Evolutionary conservation across 1,140 invertebrate species (phyloP), one percentile per base, ranked within the genome.

Genomic region (Lutraria rhynchaena): DNA sequence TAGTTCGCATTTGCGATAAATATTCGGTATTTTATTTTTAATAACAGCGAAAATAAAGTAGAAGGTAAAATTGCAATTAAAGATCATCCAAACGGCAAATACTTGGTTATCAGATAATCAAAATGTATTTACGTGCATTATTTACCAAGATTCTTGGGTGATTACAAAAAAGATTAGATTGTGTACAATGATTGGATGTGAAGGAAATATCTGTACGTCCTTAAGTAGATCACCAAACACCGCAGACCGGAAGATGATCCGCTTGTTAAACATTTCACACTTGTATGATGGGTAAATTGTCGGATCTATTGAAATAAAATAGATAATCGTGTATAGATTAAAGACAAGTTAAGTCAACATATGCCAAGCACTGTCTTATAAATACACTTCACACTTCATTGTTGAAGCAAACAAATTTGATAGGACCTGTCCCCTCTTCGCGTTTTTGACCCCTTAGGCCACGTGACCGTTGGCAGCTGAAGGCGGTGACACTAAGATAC

Each of bases 341-440:
- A 65, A 46, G 27, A n/a, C 61, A 46, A 27, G 63, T 41, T 46
- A 7, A 29, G 37, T 49, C 17, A 73, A 73, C 70, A 61, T 70
- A 67, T 58, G 55, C 29, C 74, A 49, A 70, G 77, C 53, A 33
- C 65, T 70, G 53, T 57, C 37, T 41, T 46, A 27, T 46, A 80
- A 58, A 73, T 58, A 51, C 53, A n/a, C 55, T 73, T 73, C 51
- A 73, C 70, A 73, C 70, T 13, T 44, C 22, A 73, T 73, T 49
- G 51, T 35, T 49, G 19, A 51, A 49, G 22, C 61, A 65, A 44
- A 65, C 37, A 65, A 22, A 41, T 41, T 41, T 65, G 37, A 41
- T n/a, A 55, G 51, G 24, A 11, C 51, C 51, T 55, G 51, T 55
- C 24, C 24, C 51, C 51, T 27, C 4, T 19, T 19, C 4, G 24